A percentile compares a stretch with the other conserved stretches of the same genome.
Conservation (phyloP, 2,888 invertebrate species). For the Eutolmus rufibarbis region DNA sequence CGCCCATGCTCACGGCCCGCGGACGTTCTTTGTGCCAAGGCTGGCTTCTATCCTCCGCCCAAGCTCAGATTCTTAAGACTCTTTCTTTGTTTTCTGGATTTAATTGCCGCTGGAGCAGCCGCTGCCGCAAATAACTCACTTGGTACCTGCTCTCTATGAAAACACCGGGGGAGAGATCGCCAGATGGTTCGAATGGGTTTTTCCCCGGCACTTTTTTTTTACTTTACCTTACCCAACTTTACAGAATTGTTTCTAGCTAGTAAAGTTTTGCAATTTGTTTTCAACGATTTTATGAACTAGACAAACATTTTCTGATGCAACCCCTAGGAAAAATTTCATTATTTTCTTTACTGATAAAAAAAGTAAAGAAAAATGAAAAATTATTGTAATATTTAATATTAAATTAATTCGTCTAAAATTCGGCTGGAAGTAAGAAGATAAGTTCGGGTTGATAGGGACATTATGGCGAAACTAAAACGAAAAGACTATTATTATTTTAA, state of each 20-base stretch:
- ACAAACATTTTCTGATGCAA: background rate
- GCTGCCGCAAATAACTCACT: background rate
- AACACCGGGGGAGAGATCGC: background rate
- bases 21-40: conserved; percentile 7
- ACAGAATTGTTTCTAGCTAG: background rate
- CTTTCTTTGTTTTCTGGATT: background rate
- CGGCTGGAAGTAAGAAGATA: background rate
- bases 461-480: no score
- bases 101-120: background rate
- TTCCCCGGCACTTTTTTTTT: background rate
- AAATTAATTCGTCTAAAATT: background rate
- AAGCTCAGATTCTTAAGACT: background rate
- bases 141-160: background rate
- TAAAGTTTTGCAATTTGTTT: background rate
- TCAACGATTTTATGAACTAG: background rate
- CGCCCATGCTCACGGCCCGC: background rate
- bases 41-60: background rate
- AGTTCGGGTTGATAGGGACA: background rate
- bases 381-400: background rate
- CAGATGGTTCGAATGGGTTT: background rate
- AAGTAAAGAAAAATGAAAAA: background rate
- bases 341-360: background rate
- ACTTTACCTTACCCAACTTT: background rate
- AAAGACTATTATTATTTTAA: no score
- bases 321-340: background rate